phyloP scores from a whole-genome alignment of 2,888 invertebrate genomes.

The Octonoba sinensis region DNA sequence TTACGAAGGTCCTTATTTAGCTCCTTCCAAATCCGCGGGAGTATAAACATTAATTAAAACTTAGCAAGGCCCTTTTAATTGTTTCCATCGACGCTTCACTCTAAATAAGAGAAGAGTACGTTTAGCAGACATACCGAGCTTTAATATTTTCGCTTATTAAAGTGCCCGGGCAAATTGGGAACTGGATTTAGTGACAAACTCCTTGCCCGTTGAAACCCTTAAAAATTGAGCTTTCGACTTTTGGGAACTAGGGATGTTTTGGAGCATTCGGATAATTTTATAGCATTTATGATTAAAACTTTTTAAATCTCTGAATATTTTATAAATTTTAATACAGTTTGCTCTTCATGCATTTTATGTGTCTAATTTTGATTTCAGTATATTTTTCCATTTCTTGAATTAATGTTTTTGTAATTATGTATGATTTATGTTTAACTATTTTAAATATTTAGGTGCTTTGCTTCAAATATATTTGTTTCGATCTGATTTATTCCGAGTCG shows the following conservation, averaged over 20 bases:
- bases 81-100: conserved; percentile 48
- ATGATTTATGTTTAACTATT: too few relatives aligned
- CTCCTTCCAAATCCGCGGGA: conserved; percentile 39
- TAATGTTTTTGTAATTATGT: too few relatives aligned
- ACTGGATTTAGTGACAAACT: neutral
- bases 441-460: too few relatives aligned
- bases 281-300: too few relatives aligned
- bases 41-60: conserved; percentile 60
- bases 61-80: conserved; percentile 55
- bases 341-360: too few relatives aligned
- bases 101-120: neutral
- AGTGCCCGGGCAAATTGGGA: conserved; percentile 37
- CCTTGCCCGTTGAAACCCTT: neutral
- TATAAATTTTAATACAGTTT: too few relatives aligned
- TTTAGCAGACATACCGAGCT: conserved; percentile 39
- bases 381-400: too few relatives aligned
- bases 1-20: conserved; percentile 37
- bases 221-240: conserved; percentile 4
- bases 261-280: too few relatives aligned
- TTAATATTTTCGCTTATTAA: conserved; percentile 57
- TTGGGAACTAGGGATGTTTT: neutral
- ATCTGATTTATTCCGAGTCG: too few relatives aligned
- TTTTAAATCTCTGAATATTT: too few relatives aligned
- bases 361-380: too few relatives aligned
- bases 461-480: too few relatives aligned